Percentiles rank a stretch among this genome's conserved stretches.
Evolutionary conservation across 2,888 invertebrate species (phyloP).

Genomic region (Eupithecia inturbata): DNA sequence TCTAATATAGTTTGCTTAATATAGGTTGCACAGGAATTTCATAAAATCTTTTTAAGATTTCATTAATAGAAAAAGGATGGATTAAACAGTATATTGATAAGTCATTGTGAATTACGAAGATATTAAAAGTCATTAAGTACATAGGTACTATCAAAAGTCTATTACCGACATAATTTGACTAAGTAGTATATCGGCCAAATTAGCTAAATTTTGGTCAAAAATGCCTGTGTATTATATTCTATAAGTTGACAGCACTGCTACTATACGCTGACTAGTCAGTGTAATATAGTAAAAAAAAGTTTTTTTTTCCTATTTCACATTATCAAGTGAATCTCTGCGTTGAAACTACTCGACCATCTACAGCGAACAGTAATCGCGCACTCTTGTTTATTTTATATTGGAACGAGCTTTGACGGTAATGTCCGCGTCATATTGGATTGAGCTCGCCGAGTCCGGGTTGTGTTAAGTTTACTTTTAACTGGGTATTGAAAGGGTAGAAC

Average conservation of each 20-base stretch:
- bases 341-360: neutral
- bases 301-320: neutral
- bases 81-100: neutral
- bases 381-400: conserved; percentile 53
- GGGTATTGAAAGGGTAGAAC: too few species aligned
- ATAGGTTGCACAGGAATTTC: neutral
- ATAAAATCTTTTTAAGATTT: neutral
- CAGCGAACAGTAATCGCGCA: conserved; percentile 47
- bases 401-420: conserved; percentile 44
- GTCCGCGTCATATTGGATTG: conserved; percentile 44
- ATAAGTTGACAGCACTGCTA: neutral
- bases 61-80: neutral
- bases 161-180: neutral
- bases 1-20: neutral
- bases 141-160: neutral
- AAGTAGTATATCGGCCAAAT: neutral
- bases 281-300: too few species aligned
- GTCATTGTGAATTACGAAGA: neutral
- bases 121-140: neutral
- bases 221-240: too few species aligned
- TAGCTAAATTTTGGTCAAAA: too few species aligned
- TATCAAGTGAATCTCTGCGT: neutral
- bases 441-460: neutral
- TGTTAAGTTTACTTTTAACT: conserved; percentile 3
- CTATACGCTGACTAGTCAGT: neutral